phyloP scores from a whole-genome alignment of 2,888 invertebrate genomes.

The Brenthis ino region DNA sequence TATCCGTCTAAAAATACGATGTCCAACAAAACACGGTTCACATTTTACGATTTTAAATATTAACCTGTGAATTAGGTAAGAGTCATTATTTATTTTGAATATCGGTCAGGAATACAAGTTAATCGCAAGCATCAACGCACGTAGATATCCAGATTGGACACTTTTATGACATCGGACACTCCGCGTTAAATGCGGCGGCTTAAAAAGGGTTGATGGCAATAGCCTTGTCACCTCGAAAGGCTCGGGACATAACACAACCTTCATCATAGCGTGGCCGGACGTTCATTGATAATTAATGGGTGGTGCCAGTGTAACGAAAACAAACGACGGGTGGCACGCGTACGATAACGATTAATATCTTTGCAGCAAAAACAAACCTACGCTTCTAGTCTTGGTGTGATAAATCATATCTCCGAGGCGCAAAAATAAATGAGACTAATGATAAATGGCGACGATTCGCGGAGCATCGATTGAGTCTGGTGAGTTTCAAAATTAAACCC shows the following conservation, averaged over 20 bases:
- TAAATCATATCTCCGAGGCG: conserved; percentile 80
- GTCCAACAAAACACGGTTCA: conserved; percentile 23
- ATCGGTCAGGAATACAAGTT: conserved; percentile 66
- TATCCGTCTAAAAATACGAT: conserved; percentile 30
- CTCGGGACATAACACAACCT: conserved; percentile 74
- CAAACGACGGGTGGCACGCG: conserved; percentile 78
- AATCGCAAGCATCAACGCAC: conserved; percentile 70
- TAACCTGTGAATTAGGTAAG: conserved; percentile 39
- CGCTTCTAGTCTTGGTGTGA: conserved; percentile 71
- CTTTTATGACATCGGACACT: conserved; percentile 81
- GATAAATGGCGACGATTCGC: conserved; percentile 77
- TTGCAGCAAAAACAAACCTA: conserved; percentile 80
- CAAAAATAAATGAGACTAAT: conserved; percentile 82
- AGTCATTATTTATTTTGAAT: conserved; percentile 59
- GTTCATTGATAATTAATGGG: conserved; percentile 82
- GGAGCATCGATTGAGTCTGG: conserved; percentile 67
- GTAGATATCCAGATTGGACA: conserved; percentile 78
- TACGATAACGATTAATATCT: conserved; percentile 82
- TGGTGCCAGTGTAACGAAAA: conserved; percentile 79
- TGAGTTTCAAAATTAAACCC: conserved; percentile 68
- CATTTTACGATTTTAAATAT: conserved; percentile 37
- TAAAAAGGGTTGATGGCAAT: conserved; percentile 80
- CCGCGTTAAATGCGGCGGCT: conserved; percentile 78
- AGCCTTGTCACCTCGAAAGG: conserved; percentile 78
- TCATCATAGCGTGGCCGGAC: conserved; percentile 76